Evolutionary conservation across 2,113 vertebrate species (phyloP), one percentile per base, ranked within the genome.

Genomic region (Xyliphius kryptos): DNA sequence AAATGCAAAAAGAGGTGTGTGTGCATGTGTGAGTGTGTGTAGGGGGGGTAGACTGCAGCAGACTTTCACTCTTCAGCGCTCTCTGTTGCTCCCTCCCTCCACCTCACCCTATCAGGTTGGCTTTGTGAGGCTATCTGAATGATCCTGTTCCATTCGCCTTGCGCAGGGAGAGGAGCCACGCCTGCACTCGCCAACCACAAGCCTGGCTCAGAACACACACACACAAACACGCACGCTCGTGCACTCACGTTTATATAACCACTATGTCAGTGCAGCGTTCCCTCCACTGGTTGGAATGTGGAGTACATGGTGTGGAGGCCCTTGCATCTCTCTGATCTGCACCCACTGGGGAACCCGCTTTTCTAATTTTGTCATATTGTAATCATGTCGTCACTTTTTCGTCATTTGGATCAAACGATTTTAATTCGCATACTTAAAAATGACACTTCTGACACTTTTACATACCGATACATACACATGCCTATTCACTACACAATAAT

Each of bases 41-140:
- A 17, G n/a, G 16, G 6, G 40, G 16, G 49, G 49, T 37, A 38
- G 49, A 66, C 15, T 63, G 63, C 64, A 64, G 38, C 15, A 66
- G 56, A 43, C 40, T 53, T 64, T 49, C 65, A 53, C 38, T 59
- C 55, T 64, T 55, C 58, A 49, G 44, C 22, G 14, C 19, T 46
- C 60, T 26, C 51, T 19, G 46, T 21, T 51, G 17, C 13, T 6
- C 56, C 12, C 16, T 54, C 49, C 10, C 49, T 47, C 49, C 13
- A 50, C 22, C 47, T 44, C 47, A 15, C 55, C 37, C 61, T 71
- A 68, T 74, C 73, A 74, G 65, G 69, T 65, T 71, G 68, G 69
- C 69, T 74, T 74, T 74, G 72, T 74, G 68, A 50, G 66, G 62
- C 67, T 71, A 71, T 66, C 69, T 69, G 66, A 75, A 69, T 75